Evolutionary conservation across 64 coral and sea anemone genomes (phyloP), one percentile per base, ranked within the genome.

Genomic region (Astreopora myriophthalma): DNA sequence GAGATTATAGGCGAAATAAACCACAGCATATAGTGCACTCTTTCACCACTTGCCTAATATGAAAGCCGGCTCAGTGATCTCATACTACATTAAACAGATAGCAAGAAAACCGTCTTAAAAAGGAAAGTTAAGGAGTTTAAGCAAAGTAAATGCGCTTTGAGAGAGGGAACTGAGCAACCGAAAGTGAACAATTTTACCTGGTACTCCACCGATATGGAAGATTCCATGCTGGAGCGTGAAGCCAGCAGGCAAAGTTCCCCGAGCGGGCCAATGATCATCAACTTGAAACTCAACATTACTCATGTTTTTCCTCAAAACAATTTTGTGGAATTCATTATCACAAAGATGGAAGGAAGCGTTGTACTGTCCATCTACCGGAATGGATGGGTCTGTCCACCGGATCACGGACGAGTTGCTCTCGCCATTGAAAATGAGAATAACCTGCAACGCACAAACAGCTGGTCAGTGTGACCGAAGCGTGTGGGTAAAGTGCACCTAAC

Each of bases 121-220:
- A n/a, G n/a, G n/a, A n/a, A n/a, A n/a, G n/a, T n/a, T n/a, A n/a
- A n/a, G n/a, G n/a, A n/a, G n/a, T n/a, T n/a, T n/a, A n/a, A 71
- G 31, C 30, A 71, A 34, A 32, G 3, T 30, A 67, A 25, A 32
- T n/a, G n/a, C n/a, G n/a, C n/a, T n/a, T n/a, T n/a, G n/a, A n/a
- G n/a, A n/a, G n/a, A n/a, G n/a, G n/a, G n/a, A n/a, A n/a, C n/a
- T n/a, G n/a, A n/a, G n/a, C n/a, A n/a, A n/a, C n/a, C n/a, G n/a
- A n/a, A n/a, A n/a, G n/a, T 29, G 68, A 14, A 13, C 14, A 13
- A 8, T 25, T 25, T 79, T 86, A 96, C 95, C 92, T 49, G 95
- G 95, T 86, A 96, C 87, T 2, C 95, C 95, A 37, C 95, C 95
- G 55, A 96, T 90, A 36, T 96, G 86, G 36, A 96, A 96, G 24